Evolutionary conservation across 2,113 vertebrate genomes (phyloP), one percentile per base, ranked within the genome.

Genomic region (Suricata suricatta): DNA sequence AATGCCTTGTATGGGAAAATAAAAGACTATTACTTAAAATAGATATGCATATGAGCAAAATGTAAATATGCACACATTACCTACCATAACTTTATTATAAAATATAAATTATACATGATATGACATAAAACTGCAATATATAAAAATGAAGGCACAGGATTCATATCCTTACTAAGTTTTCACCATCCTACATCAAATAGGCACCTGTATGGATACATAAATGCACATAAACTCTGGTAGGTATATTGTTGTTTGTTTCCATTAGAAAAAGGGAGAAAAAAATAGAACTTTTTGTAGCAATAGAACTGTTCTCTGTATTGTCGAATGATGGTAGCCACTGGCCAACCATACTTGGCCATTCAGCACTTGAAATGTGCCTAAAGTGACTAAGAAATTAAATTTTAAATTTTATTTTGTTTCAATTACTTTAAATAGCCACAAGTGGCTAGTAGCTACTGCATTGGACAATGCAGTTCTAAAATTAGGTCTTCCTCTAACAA

Each of bases 1-100:
- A 88, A 85, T 38, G 13, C 12, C 60, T 33, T 64, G 4, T 69
- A 81, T 35, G 57, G 14, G 2, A 89, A 93, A 95, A 93, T 80
- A 94, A 84, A 95, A 76, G 74, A 64, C n/a, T 25, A 71, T 68
- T 93, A 69, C 71, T 68, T 88, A 68, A 97, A 95, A 96, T 2
- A 83, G 41, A 79, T 31, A 72, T 10, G 5, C n/a, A 71, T 52
- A 80, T 1, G 16, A 93, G 47, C 15, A 88, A 88, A 96, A 44
- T 93, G 31, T 64, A 93, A 90, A 80, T 71, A 81, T 23, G 64
- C 14, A 69, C n/a, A 66, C 60, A 85, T 41, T 74, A 60, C 27
- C 41, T 71, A 72, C 27, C 77, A 60, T 41, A 54, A 92, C 54
- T 52, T 41, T 84, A 81, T 68, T 87, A 50, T 2, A 52, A 66